Conservation (phyloP, 2,797 vertebrate species). For the Halcyon smyrnensis region DNA sequence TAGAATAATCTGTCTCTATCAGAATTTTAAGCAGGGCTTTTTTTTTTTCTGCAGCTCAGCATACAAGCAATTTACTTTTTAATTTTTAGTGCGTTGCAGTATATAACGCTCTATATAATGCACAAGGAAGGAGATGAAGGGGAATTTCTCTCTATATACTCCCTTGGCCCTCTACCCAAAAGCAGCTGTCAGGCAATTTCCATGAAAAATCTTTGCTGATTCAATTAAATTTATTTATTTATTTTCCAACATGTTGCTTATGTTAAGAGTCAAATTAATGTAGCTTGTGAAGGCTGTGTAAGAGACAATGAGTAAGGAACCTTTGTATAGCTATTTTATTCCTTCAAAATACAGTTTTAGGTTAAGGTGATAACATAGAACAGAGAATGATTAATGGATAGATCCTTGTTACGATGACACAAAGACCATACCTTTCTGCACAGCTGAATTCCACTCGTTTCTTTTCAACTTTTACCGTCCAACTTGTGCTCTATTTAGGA, state of each 20-base stretch:
- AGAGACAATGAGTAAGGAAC: not conserved
- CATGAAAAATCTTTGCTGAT: not conserved
- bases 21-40: conserved; percentile 20
- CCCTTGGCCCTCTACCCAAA: not conserved
- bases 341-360: not conserved
- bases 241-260: not conserved
- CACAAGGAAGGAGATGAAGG: not conserved
- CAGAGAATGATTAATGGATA: not conserved
- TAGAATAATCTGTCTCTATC: conserved; percentile 16
- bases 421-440: not conserved
- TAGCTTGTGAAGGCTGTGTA: not conserved
- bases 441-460: not conserved
- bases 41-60: not conserved
- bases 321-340: not conserved
- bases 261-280: not conserved
- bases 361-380: not conserved
- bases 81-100: not conserved
- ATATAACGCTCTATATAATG: not conserved
- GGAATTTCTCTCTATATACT: not conserved
- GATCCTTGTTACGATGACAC: not conserved
- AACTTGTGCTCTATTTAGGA: not conserved
- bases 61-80: not conserved
- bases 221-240: too few relatives aligned
- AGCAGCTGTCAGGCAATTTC: not conserved
- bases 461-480: not conserved